These are phyloP conservation scores for Rhinolophus ferrumequinum DNA, from an alignment of 2,113 vertebrate species.

Conservation along the genomic window DNA sequence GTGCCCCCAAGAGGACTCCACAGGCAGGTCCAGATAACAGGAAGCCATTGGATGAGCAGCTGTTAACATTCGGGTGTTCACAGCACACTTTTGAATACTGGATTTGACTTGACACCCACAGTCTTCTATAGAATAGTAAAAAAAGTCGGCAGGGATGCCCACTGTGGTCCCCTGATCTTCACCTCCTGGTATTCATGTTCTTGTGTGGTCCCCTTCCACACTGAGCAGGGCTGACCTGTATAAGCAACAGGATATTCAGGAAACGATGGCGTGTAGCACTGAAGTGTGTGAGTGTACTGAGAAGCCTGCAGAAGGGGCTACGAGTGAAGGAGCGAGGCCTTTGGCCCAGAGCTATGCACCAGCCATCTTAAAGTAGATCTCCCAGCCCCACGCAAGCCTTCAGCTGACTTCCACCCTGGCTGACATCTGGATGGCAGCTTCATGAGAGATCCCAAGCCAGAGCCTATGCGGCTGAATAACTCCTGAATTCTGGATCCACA, in stretches of 20 bases:
- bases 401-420: not conserved
- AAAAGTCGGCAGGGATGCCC: not conserved
- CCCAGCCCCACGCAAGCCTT: not conserved
- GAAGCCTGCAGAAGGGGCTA: not conserved
- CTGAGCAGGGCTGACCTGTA: not conserved
- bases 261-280: not conserved
- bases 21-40: not conserved
- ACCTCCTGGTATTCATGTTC: not conserved
- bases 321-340: not conserved
- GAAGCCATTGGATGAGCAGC: not conserved
- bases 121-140: not conserved
- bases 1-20: not conserved
- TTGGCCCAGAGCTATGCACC: rapidly evolving
- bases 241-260: not conserved
- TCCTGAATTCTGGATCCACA: not conserved
- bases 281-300: not conserved
- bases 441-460: not conserved
- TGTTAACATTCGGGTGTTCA: not conserved
- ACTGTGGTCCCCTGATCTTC: not conserved
- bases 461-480: not conserved
- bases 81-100: not conserved
- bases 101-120: not conserved
- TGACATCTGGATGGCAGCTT: not conserved
- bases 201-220: not conserved
- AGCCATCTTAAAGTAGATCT: not conserved